Conservation (phyloP, 1,140 invertebrate species). For the Phocides pigmalion region DNA sequence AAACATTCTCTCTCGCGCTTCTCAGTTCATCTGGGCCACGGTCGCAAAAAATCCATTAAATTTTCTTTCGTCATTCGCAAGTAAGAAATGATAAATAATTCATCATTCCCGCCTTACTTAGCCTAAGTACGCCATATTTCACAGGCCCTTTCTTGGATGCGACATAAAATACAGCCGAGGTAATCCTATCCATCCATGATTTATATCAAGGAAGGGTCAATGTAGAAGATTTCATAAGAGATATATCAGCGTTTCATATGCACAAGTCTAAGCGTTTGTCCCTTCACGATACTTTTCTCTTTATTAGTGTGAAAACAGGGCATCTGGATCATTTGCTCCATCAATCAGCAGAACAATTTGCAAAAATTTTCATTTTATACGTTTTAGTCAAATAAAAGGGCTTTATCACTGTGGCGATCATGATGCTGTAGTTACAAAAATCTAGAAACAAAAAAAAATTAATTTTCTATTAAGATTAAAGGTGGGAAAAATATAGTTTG, state of each 20-base stretch:
- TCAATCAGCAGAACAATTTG: not conserved
- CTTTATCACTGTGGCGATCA: too few relatives aligned
- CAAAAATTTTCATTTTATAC: not conserved
- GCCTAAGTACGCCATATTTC: conserved; percentile 76
- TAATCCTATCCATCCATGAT: conserved; percentile 79
- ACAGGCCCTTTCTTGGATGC: conserved; percentile 65
- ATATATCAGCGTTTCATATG: conserved; percentile 63
- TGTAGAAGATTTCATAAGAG: conserved; percentile 66
- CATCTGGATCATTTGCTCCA: not conserved
- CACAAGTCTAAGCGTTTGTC: conserved; percentile 39
- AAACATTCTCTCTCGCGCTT: too few relatives aligned
- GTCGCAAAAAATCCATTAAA: conserved; percentile 36
- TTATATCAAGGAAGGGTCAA: conserved; percentile 70
- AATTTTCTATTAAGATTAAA: too few relatives aligned
- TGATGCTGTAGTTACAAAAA: too few relatives aligned
- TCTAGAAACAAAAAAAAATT: too few relatives aligned
- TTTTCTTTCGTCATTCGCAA: conserved; percentile 53
- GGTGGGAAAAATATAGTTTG: too few relatives aligned
- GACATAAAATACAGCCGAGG: conserved; percentile 76
- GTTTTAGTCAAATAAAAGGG: too few relatives aligned
- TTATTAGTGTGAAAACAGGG: conserved; percentile 5
- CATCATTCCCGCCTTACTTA: conserved; percentile 71
- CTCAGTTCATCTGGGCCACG: not conserved
- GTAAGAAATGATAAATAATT: conserved; percentile 73
- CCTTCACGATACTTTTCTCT: conserved; percentile 12